A percentile compares a stretch with the other conserved stretches of the same genome.
Conservation (phyloP, 2,113 vertebrate species). For the Nannospalax galili region DNA sequence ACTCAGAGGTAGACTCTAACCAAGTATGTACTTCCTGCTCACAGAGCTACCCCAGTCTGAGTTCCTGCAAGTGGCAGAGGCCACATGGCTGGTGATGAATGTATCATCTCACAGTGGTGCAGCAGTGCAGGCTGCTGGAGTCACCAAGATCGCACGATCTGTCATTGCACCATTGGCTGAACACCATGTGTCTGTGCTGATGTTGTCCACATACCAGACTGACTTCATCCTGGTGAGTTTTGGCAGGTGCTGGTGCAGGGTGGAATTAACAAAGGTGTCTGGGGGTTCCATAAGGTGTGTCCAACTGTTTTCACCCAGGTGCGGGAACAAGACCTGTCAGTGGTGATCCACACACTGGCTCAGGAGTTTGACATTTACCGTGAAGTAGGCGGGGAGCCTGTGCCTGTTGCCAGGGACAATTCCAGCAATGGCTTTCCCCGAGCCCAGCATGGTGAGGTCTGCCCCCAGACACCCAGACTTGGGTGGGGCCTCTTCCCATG, state of each 20-base stretch:
- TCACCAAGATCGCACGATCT: conserved; percentile 97
- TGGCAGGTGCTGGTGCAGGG: accelerated
- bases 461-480: neutral
- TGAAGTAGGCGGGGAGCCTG: conserved; percentile 92
- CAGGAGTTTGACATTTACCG: conserved; percentile 95
- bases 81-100: conserved; percentile 96
- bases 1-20: neutral
- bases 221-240: conserved; percentile 74
- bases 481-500: neutral
- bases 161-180: conserved; percentile 96
- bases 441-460: conserved; percentile 82
- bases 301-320: conserved; percentile 86
- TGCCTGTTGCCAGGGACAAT: conserved; percentile 87
- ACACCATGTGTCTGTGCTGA: conserved; percentile 97
- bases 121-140: conserved; percentile 92
- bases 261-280: accelerated
- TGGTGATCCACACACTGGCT: conserved; percentile 93
- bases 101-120: conserved; percentile 93
- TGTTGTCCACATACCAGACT: conserved; percentile 87
- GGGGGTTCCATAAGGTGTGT: neutral
- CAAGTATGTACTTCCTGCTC: neutral
- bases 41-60: conserved; percentile 94
- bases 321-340: conserved; percentile 93
- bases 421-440: conserved; percentile 90
- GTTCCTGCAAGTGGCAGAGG: conserved; percentile 94